These are phyloP conservation scores for Papilio aristodemus DNA, from an alignment of 1,140 invertebrate species.

Conservation along the genomic window DNA sequence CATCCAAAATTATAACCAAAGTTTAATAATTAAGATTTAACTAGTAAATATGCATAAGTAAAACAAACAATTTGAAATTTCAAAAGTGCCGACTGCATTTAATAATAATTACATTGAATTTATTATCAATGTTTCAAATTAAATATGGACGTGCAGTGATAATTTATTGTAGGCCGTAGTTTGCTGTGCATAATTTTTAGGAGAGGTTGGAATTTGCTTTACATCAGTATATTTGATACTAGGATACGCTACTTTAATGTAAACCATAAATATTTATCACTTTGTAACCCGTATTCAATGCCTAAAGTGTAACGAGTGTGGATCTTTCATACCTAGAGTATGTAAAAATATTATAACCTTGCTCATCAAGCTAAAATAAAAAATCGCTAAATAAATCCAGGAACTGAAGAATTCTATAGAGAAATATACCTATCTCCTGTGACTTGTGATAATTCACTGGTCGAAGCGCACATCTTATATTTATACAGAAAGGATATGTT, in stretches of 20 bases:
- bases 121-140: conserved; percentile 16
- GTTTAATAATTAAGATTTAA: conserved; percentile 22
- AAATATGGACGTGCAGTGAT: conserved; percentile 20
- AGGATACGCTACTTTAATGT: background rate
- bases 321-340: background rate
- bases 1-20: background rate
- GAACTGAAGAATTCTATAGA: no score
- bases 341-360: background rate
- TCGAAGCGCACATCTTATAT: no score
- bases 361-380: no score
- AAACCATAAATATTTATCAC: background rate
- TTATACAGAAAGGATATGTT: no score
- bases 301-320: background rate
- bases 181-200: conserved; percentile 33
- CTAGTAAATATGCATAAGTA: conserved; percentile 20
- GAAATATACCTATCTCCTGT: no score
- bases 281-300: background rate
- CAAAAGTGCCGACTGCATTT: conserved; percentile 23
- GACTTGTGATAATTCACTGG: no score
- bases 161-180: conserved; percentile 20
- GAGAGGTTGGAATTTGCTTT: conserved; percentile 19
- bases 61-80: conserved; percentile 24
- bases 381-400: no score
- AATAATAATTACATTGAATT: conserved; percentile 21
- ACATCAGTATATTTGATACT: background rate